These are phyloP conservation scores for Brachionus plicatilis DNA, from an alignment of 1,140 invertebrate genomes.

Conservation along the genomic window DNA sequence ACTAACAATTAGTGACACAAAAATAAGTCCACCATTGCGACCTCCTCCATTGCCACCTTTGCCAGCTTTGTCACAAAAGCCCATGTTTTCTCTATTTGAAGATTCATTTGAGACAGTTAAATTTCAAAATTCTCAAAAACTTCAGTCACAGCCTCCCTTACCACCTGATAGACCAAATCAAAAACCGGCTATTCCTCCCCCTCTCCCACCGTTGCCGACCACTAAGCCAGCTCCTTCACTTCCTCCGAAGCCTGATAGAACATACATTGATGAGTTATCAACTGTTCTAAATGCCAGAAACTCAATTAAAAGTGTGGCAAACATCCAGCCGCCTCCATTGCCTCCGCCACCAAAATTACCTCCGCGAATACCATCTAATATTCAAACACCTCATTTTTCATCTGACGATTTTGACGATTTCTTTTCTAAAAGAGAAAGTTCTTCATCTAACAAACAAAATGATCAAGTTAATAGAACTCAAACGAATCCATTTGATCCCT, in stretches of 20 bases:
- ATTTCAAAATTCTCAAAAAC: background rate
- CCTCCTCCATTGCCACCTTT: conserved; percentile 22
- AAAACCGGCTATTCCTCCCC: background rate
- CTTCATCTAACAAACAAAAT: background rate
- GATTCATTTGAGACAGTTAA: background rate
- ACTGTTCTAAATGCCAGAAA: background rate
- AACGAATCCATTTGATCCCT: background rate
- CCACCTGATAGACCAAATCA: background rate
- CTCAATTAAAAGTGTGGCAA: background rate
- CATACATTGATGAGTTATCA: background rate
- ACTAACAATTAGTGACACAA: background rate
- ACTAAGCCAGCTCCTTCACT: background rate
- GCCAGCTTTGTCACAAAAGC: background rate
- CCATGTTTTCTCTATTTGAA: background rate
- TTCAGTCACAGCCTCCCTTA: background rate
- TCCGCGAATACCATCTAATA: background rate
- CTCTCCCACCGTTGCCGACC: background rate
- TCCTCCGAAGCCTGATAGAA: background rate
- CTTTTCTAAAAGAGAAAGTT: background rate
- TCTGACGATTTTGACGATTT: background rate
- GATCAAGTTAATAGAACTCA: background rate
- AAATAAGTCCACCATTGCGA: background rate
- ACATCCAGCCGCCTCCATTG: background rate
- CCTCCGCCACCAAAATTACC: conserved; percentile 26
- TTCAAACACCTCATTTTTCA: background rate